Conservation (phyloP, 2,888 invertebrate species). For the Drosophila eohydei region DNA sequence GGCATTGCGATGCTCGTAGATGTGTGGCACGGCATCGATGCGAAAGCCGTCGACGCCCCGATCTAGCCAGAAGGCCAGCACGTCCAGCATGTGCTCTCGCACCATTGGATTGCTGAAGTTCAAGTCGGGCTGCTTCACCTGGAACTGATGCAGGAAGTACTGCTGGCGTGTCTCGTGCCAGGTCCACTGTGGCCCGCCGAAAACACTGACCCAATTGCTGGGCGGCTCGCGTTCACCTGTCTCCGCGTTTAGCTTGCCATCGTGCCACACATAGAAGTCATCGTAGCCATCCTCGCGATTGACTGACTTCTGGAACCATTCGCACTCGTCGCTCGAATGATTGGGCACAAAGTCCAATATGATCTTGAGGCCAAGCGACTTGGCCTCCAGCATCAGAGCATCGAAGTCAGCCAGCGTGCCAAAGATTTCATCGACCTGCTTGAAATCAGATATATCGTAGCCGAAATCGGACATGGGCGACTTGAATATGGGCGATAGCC, state of each 20-base stretch:
- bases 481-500: slow-evolving; percentile 90
- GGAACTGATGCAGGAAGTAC: slow-evolving; percentile 89
- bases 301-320: slow-evolving; percentile 93
- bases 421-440: slow-evolving; percentile 88
- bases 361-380: slow-evolving; percentile 86
- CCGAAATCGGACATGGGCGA: slow-evolving; percentile 92
- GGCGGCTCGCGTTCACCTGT: slow-evolving; percentile 59
- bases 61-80: slow-evolving; percentile 90
- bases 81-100: slow-evolving; percentile 88
- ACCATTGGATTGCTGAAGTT: slow-evolving; percentile 90
- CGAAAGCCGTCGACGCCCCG: slow-evolving; percentile 92
- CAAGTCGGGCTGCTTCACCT: slow-evolving; percentile 90
- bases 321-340: slow-evolving; percentile 91
- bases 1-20: slow-evolving; percentile 85
- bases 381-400: slow-evolving; percentile 86
- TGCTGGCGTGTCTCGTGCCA: slow-evolving; percentile 88
- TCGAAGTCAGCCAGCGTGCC: slow-evolving; percentile 89
- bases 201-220: slow-evolving; percentile 85
- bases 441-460: slow-evolving; percentile 91
- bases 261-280: slow-evolving; percentile 91
- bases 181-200: slow-evolving; percentile 89
- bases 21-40: slow-evolving; percentile 88
- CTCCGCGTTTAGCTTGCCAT: slow-evolving; percentile 85
- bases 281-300: slow-evolving; percentile 87
- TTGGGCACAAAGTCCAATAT: slow-evolving; percentile 89